These are phyloP conservation scores for Zosterops japonicus DNA, from an alignment of 2,113 vertebrate genomes.

Conservation along the genomic window DNA sequence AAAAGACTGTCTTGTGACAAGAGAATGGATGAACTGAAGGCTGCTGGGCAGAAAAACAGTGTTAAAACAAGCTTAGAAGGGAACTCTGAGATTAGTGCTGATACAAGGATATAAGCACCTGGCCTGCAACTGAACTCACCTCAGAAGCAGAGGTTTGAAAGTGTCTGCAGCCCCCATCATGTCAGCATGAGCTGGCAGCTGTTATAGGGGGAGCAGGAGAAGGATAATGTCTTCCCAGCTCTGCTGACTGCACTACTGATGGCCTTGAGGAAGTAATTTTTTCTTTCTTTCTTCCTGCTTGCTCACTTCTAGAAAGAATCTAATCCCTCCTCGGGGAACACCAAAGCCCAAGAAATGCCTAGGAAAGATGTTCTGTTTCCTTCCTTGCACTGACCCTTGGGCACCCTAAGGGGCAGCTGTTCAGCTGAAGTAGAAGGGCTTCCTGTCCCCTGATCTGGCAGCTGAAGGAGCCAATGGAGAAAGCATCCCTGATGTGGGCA, in stretches of 20 bases:
- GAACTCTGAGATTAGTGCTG: neutral
- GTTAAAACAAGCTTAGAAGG: neutral
- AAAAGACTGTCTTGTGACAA: neutral
- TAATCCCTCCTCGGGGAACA: neutral
- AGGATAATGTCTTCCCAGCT: neutral
- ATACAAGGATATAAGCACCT: constrained; percentile 56
- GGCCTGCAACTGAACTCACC: neutral
- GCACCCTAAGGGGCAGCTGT: neutral
- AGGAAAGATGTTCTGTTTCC: neutral
- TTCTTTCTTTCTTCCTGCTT: neutral
- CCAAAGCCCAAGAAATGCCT: neutral
- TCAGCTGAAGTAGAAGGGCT: neutral
- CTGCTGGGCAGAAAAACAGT: neutral
- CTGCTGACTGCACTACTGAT: neutral
- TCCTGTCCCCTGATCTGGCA: neutral
- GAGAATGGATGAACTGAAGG: neutral
- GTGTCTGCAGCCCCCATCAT: neutral
- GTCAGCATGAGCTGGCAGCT: neutral
- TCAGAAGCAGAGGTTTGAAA: neutral
- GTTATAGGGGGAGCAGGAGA: neutral
- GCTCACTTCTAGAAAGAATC: neutral
- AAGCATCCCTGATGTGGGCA: neutral
- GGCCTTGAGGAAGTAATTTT: neutral
- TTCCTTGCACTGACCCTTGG: neutral
- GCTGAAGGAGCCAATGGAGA: neutral